A percentile compares a stretch with the other conserved stretches of the same genome.
Evolutionary conservation across 2,113 vertebrate species (phyloP).

Genomic region (Silurus asotus): DNA sequence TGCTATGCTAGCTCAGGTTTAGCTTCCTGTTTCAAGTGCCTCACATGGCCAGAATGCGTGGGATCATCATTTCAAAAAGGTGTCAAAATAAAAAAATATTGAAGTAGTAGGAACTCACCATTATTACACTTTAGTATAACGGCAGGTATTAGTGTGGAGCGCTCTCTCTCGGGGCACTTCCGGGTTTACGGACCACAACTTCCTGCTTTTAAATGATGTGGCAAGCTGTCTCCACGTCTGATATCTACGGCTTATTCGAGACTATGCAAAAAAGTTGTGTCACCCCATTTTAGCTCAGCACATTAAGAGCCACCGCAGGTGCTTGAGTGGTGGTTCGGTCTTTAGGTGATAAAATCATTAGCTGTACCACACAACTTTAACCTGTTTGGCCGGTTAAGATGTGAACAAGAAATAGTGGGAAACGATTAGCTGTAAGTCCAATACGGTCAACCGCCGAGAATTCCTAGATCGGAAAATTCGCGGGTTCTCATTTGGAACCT

Average conservation of each 20-base stretch:
- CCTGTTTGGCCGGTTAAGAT: not conserved
- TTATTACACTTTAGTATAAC: not conserved
- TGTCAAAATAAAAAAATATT: not conserved
- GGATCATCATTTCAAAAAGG: not conserved
- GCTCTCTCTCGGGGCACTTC: slow-evolving; percentile 10
- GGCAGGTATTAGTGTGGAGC: not conserved
- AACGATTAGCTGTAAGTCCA: not conserved
- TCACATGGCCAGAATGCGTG: not conserved
- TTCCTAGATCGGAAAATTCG: too few species aligned
- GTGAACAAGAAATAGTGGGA: not conserved
- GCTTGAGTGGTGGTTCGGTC: not conserved
- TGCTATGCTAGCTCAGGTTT: not conserved
- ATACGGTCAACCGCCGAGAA: too few species aligned
- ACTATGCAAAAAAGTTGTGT: not conserved
- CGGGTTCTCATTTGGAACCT: too few species aligned
- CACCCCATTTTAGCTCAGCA: not conserved
- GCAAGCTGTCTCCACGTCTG: too few species aligned
- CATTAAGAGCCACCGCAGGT: not conserved
- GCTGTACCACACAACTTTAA: not conserved
- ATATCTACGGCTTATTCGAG: not conserved
- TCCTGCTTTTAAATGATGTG: slow-evolving; percentile 28
- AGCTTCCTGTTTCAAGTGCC: slow-evolving; percentile 26
- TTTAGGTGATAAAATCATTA: not conserved
- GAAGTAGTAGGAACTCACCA: slow-evolving; percentile 30
- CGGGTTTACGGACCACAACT: slow-evolving; percentile 30